A percentile compares a stretch with the other conserved stretches of the same genome.
Evolutionary conservation across 2,888 invertebrate species (phyloP).

Genomic region (Calliopum simillimum): DNA sequence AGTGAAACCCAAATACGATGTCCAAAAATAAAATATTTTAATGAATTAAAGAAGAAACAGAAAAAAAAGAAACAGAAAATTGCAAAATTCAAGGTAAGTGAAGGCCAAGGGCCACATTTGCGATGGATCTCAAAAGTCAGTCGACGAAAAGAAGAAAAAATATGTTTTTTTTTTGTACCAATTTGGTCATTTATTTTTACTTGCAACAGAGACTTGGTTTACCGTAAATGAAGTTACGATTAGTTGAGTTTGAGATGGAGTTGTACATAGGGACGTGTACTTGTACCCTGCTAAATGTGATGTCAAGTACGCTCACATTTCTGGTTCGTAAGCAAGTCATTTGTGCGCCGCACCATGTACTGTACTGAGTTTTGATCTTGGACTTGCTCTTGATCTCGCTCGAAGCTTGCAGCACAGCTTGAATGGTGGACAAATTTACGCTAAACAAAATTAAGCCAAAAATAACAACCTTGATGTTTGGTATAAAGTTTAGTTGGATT

Average conservation of each 20-base stretch:
- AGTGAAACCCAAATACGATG: neutral
- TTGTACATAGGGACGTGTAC: neutral
- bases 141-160: neutral
- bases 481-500: neutral
- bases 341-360: constrained; percentile 5
- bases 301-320: constrained; percentile 15
- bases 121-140: constrained; percentile 41
- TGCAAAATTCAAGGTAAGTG: constrained; percentile 64
- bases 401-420: constrained; percentile 8
- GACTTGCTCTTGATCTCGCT: constrained; percentile 28
- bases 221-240: constrained; percentile 31
- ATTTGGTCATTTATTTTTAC: constrained; percentile 4
- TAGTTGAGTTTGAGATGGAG: constrained; percentile 11
- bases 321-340: constrained; percentile 22
- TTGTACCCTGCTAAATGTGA: neutral
- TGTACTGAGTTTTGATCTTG: constrained; percentile 2
- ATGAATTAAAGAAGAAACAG: constrained; percentile 2
- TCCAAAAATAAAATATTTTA: neutral
- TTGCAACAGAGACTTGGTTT: constrained; percentile 21
- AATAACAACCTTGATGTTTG: constrained; percentile 26
- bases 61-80: neutral
- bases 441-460: constrained; percentile 10
- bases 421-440: constrained; percentile 27
- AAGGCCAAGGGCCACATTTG: constrained; percentile 65
- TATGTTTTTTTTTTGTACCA: neutral